These are phyloP conservation scores for Eupelmus urozonus DNA, from an alignment of 2,888 invertebrate genomes.

Conservation along the genomic window DNA sequence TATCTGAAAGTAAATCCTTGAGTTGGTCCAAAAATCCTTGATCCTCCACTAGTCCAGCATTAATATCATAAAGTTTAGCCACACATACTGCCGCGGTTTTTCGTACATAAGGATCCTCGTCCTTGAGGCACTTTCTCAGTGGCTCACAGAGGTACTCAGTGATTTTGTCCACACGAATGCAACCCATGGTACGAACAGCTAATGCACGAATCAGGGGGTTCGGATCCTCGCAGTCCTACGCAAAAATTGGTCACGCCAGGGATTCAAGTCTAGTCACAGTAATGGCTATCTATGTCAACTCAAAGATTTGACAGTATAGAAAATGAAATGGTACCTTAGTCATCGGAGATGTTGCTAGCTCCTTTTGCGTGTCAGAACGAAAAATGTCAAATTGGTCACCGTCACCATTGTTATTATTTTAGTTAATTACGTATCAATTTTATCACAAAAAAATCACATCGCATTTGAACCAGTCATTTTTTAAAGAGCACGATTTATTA, in stretches of 20 bases:
- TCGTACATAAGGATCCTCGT: constrained; percentile 97
- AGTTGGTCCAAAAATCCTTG: constrained; percentile 98
- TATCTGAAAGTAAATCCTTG: constrained; percentile 97
- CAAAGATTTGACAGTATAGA: constrained; percentile 68
- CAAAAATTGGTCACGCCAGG: constrained; percentile 78
- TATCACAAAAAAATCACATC: constrained; percentile 68
- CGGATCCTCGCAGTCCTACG: constrained; percentile 98
- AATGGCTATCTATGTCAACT: constrained; percentile 76
- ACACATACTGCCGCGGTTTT: constrained; percentile 99
- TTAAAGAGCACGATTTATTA: constrained; percentile 75
- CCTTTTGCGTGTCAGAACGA: constrained; percentile 78
- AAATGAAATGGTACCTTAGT: constrained; percentile 76
- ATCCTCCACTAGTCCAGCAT: constrained; percentile 82
- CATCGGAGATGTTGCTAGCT: constrained; percentile 78
- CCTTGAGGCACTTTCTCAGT: constrained; percentile 94
- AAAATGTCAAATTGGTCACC: constrained; percentile 78
- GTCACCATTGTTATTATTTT: constrained; percentile 75
- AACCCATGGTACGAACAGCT: constrained; percentile 99
- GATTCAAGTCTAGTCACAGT: constrained; percentile 78
- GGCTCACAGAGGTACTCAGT: constrained; percentile 99
- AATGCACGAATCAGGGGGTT: constrained; percentile 98
- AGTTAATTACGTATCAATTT: constrained; percentile 63
- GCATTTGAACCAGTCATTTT: constrained; percentile 73
- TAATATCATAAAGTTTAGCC: constrained; percentile 98
- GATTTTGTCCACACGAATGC: constrained; percentile 99